phyloP scores from a whole-genome alignment of 2,113 vertebrate genomes.

The Anseranas semipalmata region DNA sequence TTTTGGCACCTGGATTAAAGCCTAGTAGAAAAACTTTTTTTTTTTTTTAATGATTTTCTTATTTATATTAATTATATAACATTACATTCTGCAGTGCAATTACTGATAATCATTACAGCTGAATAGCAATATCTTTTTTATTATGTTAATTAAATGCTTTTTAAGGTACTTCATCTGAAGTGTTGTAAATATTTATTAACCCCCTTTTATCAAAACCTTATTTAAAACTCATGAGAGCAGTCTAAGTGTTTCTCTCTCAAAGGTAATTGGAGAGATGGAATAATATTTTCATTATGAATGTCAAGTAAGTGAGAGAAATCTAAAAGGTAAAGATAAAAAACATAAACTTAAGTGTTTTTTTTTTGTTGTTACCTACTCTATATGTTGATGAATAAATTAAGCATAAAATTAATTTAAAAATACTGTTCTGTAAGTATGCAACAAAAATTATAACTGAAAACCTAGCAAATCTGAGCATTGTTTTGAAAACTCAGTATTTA shows the following conservation, averaged over 20 bases:
- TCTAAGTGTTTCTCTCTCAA: neutral
- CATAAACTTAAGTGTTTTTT: too few relatives aligned
- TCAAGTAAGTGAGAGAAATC: neutral
- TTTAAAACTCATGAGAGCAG: neutral
- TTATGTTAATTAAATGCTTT: constrained; percentile 54
- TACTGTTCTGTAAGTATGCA: neutral
- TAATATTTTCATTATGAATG: neutral
- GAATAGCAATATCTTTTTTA: constrained; percentile 41
- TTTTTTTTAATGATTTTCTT: neutral
- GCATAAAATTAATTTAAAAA: neutral
- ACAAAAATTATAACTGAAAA: constrained; percentile 5
- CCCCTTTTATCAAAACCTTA: neutral
- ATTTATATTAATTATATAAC: constrained; percentile 27
- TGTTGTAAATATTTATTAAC: constrained; percentile 46
- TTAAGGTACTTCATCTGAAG: constrained; percentile 14
- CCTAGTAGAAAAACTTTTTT: neutral
- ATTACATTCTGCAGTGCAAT: constrained; percentile 11
- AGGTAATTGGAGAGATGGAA: neutral
- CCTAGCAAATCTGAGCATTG: neutral
- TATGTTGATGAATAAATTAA: neutral
- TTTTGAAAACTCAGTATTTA: constrained; percentile 55
- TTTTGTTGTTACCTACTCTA: neutral
- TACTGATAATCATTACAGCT: constrained; percentile 47
- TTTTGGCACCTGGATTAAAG: constrained; percentile 12
- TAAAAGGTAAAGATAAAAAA: too few relatives aligned